Percentiles rank a stretch among this genome's conserved stretches.
These are phyloP conservation scores for Phyllotreta striolata DNA, from an alignment of 2,888 invertebrate genomes.

Conservation along the genomic window DNA sequence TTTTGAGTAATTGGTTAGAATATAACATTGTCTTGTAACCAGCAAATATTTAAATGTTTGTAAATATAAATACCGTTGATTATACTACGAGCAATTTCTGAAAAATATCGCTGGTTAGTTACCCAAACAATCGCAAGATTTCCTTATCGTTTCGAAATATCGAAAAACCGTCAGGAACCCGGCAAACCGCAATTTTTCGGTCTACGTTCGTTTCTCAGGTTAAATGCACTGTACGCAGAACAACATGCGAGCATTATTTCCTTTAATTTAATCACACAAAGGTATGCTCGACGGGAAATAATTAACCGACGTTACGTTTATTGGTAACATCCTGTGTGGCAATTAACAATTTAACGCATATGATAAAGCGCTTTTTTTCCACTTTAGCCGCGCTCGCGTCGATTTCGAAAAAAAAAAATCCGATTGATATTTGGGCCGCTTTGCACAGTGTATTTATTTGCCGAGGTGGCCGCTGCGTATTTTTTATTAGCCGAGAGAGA, in stretches of 20 bases:
- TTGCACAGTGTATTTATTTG: no score
- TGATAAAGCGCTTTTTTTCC: slow-evolving; percentile 37
- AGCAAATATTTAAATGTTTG: not conserved
- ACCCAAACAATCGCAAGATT: not conserved
- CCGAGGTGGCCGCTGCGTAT: not conserved
- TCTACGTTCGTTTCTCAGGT: slow-evolving; percentile 27
- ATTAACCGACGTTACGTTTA: slow-evolving; percentile 51
- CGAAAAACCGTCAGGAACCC: not conserved
- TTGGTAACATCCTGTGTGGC: slow-evolving; percentile 50
- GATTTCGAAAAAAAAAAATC: no score
- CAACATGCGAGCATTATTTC: slow-evolving; percentile 32
- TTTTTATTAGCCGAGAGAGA: slow-evolving; percentile 12
- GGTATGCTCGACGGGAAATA: slow-evolving; percentile 49
- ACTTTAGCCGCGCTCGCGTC: not conserved
- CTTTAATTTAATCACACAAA: slow-evolving; percentile 46
- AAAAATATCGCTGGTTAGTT: not conserved
- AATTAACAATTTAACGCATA: slow-evolving; percentile 43
- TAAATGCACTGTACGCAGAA: slow-evolving; percentile 25
- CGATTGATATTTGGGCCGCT: no score
- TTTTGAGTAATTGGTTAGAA: not conserved
- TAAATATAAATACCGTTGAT: no score
- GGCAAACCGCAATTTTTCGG: slow-evolving; percentile 16
- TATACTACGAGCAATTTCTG: no score
- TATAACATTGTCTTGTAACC: no score
- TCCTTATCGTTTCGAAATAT: not conserved